Evolutionary conservation across 53 echinoderm and acorn worm species (phyloP), one percentile per base, ranked within the genome.

Genomic region (Apostichopus leukothele): DNA sequence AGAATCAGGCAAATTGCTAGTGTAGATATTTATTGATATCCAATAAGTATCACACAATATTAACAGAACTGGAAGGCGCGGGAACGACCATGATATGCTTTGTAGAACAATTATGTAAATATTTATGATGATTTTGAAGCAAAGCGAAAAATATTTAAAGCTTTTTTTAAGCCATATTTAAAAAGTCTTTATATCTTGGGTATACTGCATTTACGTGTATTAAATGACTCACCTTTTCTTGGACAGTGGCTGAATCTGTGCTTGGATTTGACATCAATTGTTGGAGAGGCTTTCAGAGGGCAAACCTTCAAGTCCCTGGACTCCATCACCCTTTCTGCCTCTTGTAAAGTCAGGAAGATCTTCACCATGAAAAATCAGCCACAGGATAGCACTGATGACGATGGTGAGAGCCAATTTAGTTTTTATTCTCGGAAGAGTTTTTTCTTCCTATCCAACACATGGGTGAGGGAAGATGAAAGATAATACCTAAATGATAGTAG

Each of bases 341-440:
- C 83, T 83, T 97, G 97, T 84, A 92, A 92, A 53, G 94, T 97
- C 51, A 91, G 97, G 51, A 95, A 93, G 88, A 90, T 96, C 67
- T 97, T 97, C 91, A 97, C 97, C 26, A 90, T 97, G 91, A 95
- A 95, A 86, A 83, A 74, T 12, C 97, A 97, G 87, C 97, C 95
- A 12, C 88, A 88, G 16, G 97, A 97, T 87, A 90, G 91, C 79
- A 97, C 97, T 1, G 95, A 97, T 92, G 97, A 97, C 86, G 97
- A 97, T 88, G 95, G 97, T 97, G 66, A 87, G 90, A 19, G 23
- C 16, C 39, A 39, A 39, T 39, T 39, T 67, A 67, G 68, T 67
- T n/a, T 16, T 0, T 67, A n/a, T n/a, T n/a, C n/a, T n/a, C 68
- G 68, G 14, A 67, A 67, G 57, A 57, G 57, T 57, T 57, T 57